Percentiles rank a stretch among this genome's conserved stretches.
Evolutionary conservation across 2,888 invertebrate genomes (phyloP).

Genomic region (Epistrophe grossulariae): DNA sequence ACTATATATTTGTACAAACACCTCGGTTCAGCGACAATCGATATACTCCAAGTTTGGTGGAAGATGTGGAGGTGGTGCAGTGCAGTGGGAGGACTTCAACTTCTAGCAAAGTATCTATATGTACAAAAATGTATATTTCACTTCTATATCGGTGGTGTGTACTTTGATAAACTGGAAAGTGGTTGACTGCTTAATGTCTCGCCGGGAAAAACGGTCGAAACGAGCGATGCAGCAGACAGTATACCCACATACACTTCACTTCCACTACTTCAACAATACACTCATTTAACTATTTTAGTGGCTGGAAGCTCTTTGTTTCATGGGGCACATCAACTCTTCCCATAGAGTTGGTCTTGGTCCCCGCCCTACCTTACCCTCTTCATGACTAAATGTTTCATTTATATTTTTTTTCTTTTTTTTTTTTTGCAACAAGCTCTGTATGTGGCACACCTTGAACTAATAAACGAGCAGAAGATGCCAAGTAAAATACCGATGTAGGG

Average conservation of each 20-base stretch:
- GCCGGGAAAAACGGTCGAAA: slow-evolving; percentile 30
- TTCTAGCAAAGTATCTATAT: slow-evolving; percentile 34
- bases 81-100: slow-evolving; percentile 15
- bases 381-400: slow-evolving; percentile 45
- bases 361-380: slow-evolving; percentile 17
- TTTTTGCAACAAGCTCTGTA: slow-evolving; percentile 59
- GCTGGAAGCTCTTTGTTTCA: slow-evolving; percentile 66
- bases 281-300: slow-evolving; percentile 53
- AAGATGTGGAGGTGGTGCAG: slow-evolving; percentile 24
- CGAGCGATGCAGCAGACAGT: slow-evolving; percentile 54
- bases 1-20: slow-evolving; percentile 42
- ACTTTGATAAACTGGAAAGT: slow-evolving; percentile 67
- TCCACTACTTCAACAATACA: slow-evolving; percentile 19
- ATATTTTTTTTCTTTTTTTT: slow-evolving; percentile 47
- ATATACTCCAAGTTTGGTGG: slow-evolving; percentile 11
- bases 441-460: slow-evolving; percentile 75
- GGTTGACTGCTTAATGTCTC: slow-evolving; percentile 76
- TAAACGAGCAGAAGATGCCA: slow-evolving; percentile 71
- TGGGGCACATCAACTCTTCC: slow-evolving; percentile 56
- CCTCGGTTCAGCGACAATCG: slow-evolving; percentile 57
- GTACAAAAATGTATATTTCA: not conserved
- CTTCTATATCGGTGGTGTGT: slow-evolving; percentile 43
- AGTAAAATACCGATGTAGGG: slow-evolving; percentile 73
- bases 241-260: slow-evolving; percentile 40
- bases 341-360: slow-evolving; percentile 31